Conservation (phyloP, 2,888 invertebrate genomes). For the Luffia ferchaultella region DNA sequence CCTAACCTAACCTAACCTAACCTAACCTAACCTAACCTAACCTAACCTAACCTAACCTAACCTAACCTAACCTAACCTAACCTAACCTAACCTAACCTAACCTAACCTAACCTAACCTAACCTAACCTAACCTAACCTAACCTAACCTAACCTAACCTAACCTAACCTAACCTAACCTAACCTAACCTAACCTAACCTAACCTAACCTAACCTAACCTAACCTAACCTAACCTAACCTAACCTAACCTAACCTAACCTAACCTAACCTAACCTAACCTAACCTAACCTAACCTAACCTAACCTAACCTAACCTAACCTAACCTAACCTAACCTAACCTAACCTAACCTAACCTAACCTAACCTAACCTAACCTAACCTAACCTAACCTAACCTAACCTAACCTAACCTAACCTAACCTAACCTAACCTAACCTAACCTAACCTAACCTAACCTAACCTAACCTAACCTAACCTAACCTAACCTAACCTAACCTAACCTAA, state of each 20-base stretch:
- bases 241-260: constrained; percentile 12
- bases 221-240: constrained; percentile 11
- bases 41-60: constrained; percentile 14
- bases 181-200: constrained; percentile 10
- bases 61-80: constrained; percentile 13
- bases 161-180: constrained; percentile 10
- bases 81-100: constrained; percentile 14
- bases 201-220: constrained; percentile 12
- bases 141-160: constrained; percentile 6
- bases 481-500: constrained; percentile 2
- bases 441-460: constrained; percentile 9
- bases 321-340: constrained; percentile 7
- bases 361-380: constrained; percentile 5
- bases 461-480: constrained; percentile 1
- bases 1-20: constrained; percentile 9
- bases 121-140: constrained; percentile 8
- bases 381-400: constrained; percentile 11
- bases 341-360: too few relatives aligned
- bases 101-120: constrained; percentile 15
- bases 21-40: too few relatives aligned
- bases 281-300: constrained; percentile 5
- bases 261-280: constrained; percentile 7
- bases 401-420: constrained; percentile 10
- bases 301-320: constrained; percentile 8
- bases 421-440: constrained; percentile 9